A percentile compares a stretch with the other conserved stretches of the same genome.
Evolutionary conservation across 2,888 invertebrate genomes (phyloP).

Genomic region (Torymus auratus): DNA sequence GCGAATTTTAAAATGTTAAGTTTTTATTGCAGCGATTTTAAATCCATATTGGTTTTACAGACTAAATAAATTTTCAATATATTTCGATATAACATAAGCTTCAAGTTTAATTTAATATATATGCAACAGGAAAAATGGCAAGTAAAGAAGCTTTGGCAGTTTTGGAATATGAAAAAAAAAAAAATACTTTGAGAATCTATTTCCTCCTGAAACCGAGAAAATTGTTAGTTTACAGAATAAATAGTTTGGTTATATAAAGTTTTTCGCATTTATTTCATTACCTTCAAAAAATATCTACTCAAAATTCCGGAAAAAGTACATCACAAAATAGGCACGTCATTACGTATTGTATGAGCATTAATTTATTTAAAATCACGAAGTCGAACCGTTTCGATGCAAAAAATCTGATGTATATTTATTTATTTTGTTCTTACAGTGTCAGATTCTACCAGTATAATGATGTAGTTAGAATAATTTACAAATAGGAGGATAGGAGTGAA

Average conservation of each 20-base stretch:
- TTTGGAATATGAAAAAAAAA: conserved; percentile 10
- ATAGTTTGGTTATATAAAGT: conserved; percentile 7
- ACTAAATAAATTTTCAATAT: background rate
- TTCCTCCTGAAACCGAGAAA: conserved; percentile 12
- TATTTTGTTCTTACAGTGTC: background rate
- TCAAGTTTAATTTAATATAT: conserved; percentile 19
- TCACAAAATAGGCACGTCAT: conserved; percentile 35
- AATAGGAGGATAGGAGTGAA: conserved; percentile 31
- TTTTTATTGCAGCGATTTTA: conserved; percentile 15
- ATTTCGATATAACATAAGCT: conserved; percentile 1
- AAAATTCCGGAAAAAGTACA: conserved; percentile 32
- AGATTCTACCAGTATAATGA: conserved; percentile 8
- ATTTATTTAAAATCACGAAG: conserved; percentile 33
- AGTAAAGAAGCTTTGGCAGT: conserved; percentile 50
- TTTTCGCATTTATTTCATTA: conserved; percentile 22
- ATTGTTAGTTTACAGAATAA: conserved; percentile 11
- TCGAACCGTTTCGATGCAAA: conserved; percentile 34
- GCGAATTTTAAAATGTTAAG: background rate
- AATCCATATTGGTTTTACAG: background rate
- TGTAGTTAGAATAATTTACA: conserved; percentile 25
- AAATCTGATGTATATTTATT: conserved; percentile 10
- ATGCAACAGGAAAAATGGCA: conserved; percentile 19
- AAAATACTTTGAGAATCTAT: background rate
- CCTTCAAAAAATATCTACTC: conserved; percentile 18
- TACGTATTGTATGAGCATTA: conserved; percentile 16